Conservation (phyloP, 37 sponge, comb jelly and placozoan genomes). For the Dysidea cf. avara region DNA sequence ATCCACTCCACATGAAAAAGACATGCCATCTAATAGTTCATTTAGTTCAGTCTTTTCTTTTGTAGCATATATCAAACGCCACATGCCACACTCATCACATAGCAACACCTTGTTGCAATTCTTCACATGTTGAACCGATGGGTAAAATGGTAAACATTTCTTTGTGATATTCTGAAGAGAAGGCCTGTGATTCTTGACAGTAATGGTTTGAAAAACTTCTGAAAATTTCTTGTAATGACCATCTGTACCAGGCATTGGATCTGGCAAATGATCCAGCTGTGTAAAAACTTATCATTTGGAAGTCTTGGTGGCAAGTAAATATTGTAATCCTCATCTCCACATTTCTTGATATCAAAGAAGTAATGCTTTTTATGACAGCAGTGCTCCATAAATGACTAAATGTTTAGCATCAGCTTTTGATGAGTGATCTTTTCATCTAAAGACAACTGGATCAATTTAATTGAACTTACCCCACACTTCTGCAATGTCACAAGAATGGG, state of each 20-base stretch:
- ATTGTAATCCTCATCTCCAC: neutral
- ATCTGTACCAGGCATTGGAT: constrained; percentile 31
- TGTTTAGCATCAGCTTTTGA: neutral
- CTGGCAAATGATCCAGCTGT: neutral
- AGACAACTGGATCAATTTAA: neutral
- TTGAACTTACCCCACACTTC: neutral
- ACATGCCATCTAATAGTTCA: neutral
- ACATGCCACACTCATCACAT: constrained; percentile 45
- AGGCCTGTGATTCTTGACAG: neutral
- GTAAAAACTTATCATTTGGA: neutral
- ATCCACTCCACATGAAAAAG: constrained; percentile 27
- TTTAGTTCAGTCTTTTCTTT: neutral
- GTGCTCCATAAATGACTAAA: neutral
- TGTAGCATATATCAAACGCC: constrained; percentile 16
- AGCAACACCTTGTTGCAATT: constrained; percentile 22
- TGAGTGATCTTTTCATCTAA: neutral
- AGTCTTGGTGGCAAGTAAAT: neutral
- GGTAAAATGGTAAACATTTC: constrained; percentile 15
- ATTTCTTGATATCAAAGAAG: constrained; percentile 15
- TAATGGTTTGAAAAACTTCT: neutral
- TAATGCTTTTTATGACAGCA: constrained; percentile 1
- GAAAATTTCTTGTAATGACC: constrained; percentile 23
- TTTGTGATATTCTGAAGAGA: neutral
- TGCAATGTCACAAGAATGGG: neutral
- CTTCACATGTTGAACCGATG: constrained; percentile 28